Base-by-base conservation (phyloP, 2,888 invertebrate genomes). In the Chloromyia formosa region DNA sequence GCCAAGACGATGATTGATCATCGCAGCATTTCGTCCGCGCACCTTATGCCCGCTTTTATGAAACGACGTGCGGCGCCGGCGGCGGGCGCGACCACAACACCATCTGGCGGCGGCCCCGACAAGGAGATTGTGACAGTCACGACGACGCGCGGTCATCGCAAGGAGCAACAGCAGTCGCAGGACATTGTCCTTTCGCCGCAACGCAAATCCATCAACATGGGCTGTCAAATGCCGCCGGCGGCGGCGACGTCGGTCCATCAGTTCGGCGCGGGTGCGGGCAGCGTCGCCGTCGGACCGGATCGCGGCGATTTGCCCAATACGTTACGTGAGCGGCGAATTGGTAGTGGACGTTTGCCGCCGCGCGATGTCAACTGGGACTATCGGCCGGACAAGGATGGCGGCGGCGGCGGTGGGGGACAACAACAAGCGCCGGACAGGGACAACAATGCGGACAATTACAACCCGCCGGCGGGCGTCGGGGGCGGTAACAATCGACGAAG, bases 131-230 rank as follows among this genome's bases (percentile, higher is more conserved):
- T 40, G 9, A 54, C 56, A 40, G 40, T 40, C 10, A 10, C 14
- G 60, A 16, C 9, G 7, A 18, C 16, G 18, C 56, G 40, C 22
- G 3, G 58, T 3, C 56, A 40, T 35, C 56, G 71, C 18, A 71
- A 71, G 56, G 71, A 71, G 27, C 27, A 35, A 35, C 66, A 66
- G 49, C 49, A 45, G 14, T 14, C 9, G 9, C 71, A 56, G 22
- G 40, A 62, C 14, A 56, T 56, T 79, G 92, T 95, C 79, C 16
- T 75, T 9, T 87, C 95, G 80, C 93, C 94, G 79, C 95, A 95
- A 71, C 95, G 95, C 84, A 89, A 94, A 78, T 94, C 93, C 81
- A 95, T 95, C 87, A 94, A 93, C 80, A 92, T 93, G 14, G 95
- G 95, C 74, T 95, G 95, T 86, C 94, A 93, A 79, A 94, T 94